phyloP scores from a whole-genome alignment of 2,113 vertebrate genomes.

The Gambusia holbrooki region DNA sequence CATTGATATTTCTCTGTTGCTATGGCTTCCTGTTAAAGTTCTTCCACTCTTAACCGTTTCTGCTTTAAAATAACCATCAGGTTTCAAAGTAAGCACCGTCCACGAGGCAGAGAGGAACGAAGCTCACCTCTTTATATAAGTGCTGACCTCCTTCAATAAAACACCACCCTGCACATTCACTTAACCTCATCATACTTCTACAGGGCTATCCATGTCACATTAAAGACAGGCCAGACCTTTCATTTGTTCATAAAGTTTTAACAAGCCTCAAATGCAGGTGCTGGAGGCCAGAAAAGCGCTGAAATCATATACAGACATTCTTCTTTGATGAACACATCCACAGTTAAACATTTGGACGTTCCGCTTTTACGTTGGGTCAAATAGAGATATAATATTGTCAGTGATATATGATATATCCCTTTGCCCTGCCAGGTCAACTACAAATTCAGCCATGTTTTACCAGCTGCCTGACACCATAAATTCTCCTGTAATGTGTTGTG shows the following conservation, averaged over 20 bases:
- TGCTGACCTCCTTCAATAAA: conserved; percentile 24
- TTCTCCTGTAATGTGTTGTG: background rate
- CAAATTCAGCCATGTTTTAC: conserved; percentile 17
- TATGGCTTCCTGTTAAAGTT: too few relatives aligned
- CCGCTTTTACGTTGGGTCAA: conserved; percentile 30
- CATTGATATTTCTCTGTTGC: too few relatives aligned
- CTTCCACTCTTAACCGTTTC: background rate
- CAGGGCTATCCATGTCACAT: conserved; percentile 45
- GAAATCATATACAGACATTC: conserved; percentile 25
- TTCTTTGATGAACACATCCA: conserved; percentile 42
- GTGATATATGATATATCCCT: conserved; percentile 18
- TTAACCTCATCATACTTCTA: conserved; percentile 33
- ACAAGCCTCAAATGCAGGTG: conserved; percentile 54
- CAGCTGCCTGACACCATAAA: background rate
- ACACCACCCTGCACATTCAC: conserved; percentile 26
- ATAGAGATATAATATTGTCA: conserved; percentile 13
- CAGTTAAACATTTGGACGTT: conserved; percentile 37
- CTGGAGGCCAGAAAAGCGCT: background rate
- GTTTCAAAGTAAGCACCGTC: background rate
- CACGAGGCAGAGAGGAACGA: background rate
- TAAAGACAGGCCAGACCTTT: conserved; percentile 47
- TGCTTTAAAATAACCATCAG: background rate
- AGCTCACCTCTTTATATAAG: conserved; percentile 7
- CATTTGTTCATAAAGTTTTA: conserved; percentile 62
- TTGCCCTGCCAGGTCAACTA: background rate